Base-by-base conservation (phyloP, 2,797 vertebrate genomes). In the Sebastes ruberrimus region DNA sequence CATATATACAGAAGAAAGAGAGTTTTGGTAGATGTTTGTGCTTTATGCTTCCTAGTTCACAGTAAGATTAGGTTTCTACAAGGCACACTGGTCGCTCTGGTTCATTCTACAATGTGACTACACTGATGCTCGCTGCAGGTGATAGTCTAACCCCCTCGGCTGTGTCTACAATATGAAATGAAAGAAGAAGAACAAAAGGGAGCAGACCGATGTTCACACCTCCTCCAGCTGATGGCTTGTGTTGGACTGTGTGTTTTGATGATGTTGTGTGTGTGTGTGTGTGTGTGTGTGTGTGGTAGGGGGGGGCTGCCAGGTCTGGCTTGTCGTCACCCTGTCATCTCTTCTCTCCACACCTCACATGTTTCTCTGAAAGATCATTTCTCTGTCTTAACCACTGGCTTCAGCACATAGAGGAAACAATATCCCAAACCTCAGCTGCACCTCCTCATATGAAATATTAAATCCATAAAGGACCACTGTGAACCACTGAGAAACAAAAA, bases 251-350 rank as follows among this genome's bases (percentile, higher is more conserved):
- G 35, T 42, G 20, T 35, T 35, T 5, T 35, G 35, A 35, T 35
- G 35, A 35, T 35, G 10, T 35, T 56, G 30, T 77, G 63, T 27
- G 30, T 71, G 23, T 57, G 55, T 60, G 63, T 27, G 23, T 71
- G 23, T 57, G 55, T 60, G 25, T 49, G 53, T 55, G 32, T 66
- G 27, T 42, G 61, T 62, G 52, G 33, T 0, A 35, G 60, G 25
- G 25, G 27, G 20, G 13, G 27, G 27, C 32, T 70, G 77, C 52
- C 16, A 25, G 63, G 35, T 57, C 81, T 18, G n/a, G 18, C 63
- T 42, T 71, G 70, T 83, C 35, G 27, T 80, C 75, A 28, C 60
- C 65, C 57, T 74, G 86, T 81, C 86, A 81, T 71, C 33, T 77
- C 42, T 9, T 22, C 65, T 64, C 61, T 83, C 42, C 67, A 69